These are phyloP conservation scores for Lepidurus apus DNA, from an alignment of 1,140 invertebrate genomes.

Conservation along the genomic window DNA sequence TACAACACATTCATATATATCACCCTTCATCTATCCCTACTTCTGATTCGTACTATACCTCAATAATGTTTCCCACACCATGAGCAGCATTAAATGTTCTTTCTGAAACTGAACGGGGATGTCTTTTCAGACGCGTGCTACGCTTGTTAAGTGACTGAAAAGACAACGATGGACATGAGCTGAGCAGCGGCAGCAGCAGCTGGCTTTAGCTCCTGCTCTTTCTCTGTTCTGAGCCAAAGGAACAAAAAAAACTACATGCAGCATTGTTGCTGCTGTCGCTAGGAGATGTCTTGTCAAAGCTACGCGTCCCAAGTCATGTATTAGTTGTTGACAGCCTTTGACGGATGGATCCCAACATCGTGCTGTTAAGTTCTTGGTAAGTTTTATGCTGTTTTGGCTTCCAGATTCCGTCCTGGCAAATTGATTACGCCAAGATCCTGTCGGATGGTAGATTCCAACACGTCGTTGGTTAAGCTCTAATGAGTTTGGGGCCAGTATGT, in stretches of 20 bases:
- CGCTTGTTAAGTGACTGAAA: conserved; percentile 7
- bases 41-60: not conserved
- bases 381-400: not conserved
- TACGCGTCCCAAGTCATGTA: not conserved
- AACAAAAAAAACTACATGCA: not conserved
- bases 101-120: not conserved
- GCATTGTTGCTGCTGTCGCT: not conserved
- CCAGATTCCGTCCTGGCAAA: not conserved
- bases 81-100: not conserved
- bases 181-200: not conserved
- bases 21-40: not conserved
- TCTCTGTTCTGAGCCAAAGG: not conserved
- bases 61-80: conserved; percentile 5
- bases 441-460: not conserved
- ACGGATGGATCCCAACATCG: not conserved
- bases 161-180: not conserved
- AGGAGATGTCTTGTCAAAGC: not conserved
- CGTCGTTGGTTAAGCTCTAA: not conserved
- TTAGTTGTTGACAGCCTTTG: not conserved
- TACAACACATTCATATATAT: conserved; percentile 12
- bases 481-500: not conserved
- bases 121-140: conserved; percentile 18
- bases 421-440: not conserved
- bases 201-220: not conserved
- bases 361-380: not conserved